A percentile compares a stretch with the other conserved stretches of the same genome.
Evolutionary conservation across 1,140 invertebrate genomes (phyloP).

Genomic region (Dreissena polymorpha): DNA sequence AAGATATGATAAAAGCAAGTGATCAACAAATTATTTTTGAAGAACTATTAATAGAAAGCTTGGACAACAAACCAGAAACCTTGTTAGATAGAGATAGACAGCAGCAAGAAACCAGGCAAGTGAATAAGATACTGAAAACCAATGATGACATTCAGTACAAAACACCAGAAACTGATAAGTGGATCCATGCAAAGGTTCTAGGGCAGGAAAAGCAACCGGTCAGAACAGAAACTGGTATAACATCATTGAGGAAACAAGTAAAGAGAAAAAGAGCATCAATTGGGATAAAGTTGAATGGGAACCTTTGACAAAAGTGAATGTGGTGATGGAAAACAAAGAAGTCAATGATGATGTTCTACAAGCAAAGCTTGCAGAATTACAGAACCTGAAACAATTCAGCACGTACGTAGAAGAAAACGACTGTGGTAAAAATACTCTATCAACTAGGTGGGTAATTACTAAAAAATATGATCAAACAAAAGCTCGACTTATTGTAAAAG

Average conservation of each 20-base stretch:
- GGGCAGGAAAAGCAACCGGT: conserved; percentile 45
- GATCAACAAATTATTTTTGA: conserved; percentile 22
- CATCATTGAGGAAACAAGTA: conserved; percentile 12
- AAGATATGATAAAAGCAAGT: background rate
- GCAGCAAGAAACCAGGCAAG: conserved; percentile 9
- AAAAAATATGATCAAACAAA: conserved; percentile 49
- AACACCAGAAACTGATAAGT: conserved; percentile 29
- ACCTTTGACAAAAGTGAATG: conserved; percentile 28
- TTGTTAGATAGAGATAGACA: conserved; percentile 18
- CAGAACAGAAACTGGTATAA: conserved; percentile 46
- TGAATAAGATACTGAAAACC: conserved; percentile 30
- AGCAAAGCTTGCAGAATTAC: conserved; percentile 38
- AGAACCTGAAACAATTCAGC: conserved; percentile 35
- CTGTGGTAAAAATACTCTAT: conserved; percentile 45
- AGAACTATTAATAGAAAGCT: conserved; percentile 3
- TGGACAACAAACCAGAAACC: conserved; percentile 16
- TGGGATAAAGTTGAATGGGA: conserved; percentile 37
- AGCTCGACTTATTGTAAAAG: conserved; percentile 53
- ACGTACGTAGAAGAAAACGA: conserved; percentile 44
- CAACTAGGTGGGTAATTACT: conserved; percentile 50
- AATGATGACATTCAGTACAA: conserved; percentile 41
- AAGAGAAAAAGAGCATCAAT: conserved; percentile 46
- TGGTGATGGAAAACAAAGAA: conserved; percentile 38
- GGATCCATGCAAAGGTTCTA: conserved; percentile 31
- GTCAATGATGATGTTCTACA: conserved; percentile 28